These are phyloP conservation scores for Endomychus coccineus DNA, from an alignment of 2,888 invertebrate species.

Conservation along the genomic window DNA sequence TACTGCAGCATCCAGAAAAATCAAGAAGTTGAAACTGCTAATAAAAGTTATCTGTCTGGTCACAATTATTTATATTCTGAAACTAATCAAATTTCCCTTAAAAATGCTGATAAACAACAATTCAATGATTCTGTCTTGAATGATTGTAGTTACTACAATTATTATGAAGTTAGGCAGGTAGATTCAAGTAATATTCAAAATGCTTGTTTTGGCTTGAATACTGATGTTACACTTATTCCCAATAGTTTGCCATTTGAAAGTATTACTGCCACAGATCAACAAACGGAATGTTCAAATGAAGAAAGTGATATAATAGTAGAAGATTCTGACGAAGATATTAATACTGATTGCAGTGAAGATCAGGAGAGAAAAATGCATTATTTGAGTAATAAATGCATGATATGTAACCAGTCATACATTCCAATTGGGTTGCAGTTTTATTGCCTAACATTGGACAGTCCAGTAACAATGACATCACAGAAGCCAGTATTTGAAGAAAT, in stretches of 20 bases:
- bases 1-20: not conserved
- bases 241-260: no score
- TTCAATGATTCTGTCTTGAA: conserved; percentile 2
- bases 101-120: no score
- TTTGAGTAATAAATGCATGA: conserved; percentile 34
- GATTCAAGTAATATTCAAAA: no score
- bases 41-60: not conserved
- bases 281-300: conserved; percentile 35
- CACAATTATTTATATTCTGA: no score
- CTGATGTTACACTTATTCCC: no score
- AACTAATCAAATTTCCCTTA: no score
- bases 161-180: no score
- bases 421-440: conserved; percentile 39
- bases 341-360: conserved; percentile 33
- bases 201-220: no score
- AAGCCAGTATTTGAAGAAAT: conserved; percentile 36
- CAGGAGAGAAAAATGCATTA: conserved; percentile 25
- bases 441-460: conserved; percentile 35
- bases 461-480: conserved; percentile 40
- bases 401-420: conserved; percentile 37
- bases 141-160: no score
- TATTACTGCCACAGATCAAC: conserved; percentile 24
- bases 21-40: no score
- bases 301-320: conserved; percentile 43
- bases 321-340: conserved; percentile 38